Base-by-base conservation (phyloP, 2,797 vertebrate species). In the Esox masquinongy region DNA sequence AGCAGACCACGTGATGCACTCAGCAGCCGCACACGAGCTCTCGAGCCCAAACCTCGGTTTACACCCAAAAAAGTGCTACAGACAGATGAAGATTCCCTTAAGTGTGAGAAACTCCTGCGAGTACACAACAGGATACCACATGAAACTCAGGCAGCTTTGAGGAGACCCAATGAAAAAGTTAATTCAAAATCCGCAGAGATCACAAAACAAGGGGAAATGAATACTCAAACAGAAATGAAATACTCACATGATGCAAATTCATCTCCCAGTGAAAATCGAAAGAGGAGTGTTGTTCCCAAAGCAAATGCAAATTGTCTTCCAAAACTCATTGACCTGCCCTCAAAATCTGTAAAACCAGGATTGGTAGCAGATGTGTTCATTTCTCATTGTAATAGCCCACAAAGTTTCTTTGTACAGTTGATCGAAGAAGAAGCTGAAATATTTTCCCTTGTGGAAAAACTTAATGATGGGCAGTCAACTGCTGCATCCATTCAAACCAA, bases 361-460 rank as follows among this genome's bases (percentile, higher is more conserved):
- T 86, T 94, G 88, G 91, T 94, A 80, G 85, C 85, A 1, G 92
- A 90, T 29, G 95, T 96, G 0, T 97, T 95, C 49, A 64, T 98
- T 77, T 97, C 97, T 0, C 93, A 97, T 9, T 91, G 91, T 81
- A 95, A 95, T 80, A 91, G 92, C 79, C 92, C 92, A 0, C 85
- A 82, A 43, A 97, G 96, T 83, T 98, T 99, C 88, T 97, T 95
- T 70, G 88, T 99, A 77, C 97, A 99, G 0, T 82, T 96, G 19
- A 85, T 87, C 56, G 88, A 90, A 51, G 95, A 97, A 0, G 95
- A 97, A 75, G 81, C 85, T 70, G 85, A 92, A 61, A 89, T 99
- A 63, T 88, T 91, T 50, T 87, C 78, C 5, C 83, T 99, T 77
- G 93, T 91, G 0, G 91, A 96, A 80, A 93, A 90, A 66, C 91